A percentile compares a stretch with the other conserved stretches of the same genome.
phyloP scores from a whole-genome alignment of 2,797 vertebrate species.

The Pantherophis vulpinus region DNA sequence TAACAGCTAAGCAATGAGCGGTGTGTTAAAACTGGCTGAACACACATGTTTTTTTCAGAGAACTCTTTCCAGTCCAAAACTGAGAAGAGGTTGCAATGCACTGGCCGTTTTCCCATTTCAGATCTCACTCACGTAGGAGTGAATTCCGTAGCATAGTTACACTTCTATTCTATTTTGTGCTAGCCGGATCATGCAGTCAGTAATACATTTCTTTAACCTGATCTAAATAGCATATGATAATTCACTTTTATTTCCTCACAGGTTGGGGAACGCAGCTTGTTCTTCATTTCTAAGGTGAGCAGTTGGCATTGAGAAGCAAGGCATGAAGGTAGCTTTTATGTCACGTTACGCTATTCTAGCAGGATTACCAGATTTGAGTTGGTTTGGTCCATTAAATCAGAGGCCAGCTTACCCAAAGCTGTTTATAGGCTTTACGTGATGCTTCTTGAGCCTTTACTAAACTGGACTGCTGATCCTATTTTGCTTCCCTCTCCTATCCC shows the following conservation, averaged over 20 bases:
- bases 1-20: background rate
- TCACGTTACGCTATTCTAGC: background rate
- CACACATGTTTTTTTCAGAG: background rate
- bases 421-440: background rate
- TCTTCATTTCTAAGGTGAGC: slow-evolving; percentile 72
- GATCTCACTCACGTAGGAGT: background rate
- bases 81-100: background rate
- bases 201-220: background rate
- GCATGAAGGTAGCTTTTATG: background rate
- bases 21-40: background rate
- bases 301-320: background rate
- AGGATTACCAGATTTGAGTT: background rate
- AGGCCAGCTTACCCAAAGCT: background rate
- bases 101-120: background rate
- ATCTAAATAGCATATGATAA: background rate
- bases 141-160: background rate
- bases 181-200: background rate
- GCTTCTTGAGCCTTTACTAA: background rate
- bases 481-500: background rate
- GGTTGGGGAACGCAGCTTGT: slow-evolving; percentile 70
- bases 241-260: background rate
- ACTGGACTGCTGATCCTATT: background rate
- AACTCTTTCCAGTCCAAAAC: background rate
- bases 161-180: background rate
- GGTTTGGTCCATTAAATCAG: background rate